Evolutionary conservation across 2,888 invertebrate genomes (phyloP), one percentile per base, ranked within the genome.

Genomic region (Iphiclides podalirius): DNA sequence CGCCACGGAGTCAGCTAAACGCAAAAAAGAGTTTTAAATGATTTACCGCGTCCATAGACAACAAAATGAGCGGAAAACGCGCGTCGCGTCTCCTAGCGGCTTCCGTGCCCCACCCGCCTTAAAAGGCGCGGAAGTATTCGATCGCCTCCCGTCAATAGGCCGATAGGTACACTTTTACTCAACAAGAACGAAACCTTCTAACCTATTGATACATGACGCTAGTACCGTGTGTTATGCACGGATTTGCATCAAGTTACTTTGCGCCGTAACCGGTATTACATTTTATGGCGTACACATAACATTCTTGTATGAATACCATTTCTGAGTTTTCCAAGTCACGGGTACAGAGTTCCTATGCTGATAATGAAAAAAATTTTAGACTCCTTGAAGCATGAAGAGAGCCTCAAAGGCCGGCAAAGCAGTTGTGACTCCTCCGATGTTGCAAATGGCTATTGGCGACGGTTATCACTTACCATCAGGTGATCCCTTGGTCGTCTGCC

Each of bases 51-150:
- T n/a, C n/a, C n/a, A n/a, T n/a, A n/a, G n/a, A n/a, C n/a, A n/a
- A n/a, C n/a, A n/a, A n/a, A n/a, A n/a, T n/a, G n/a, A n/a, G n/a
- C n/a, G n/a, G n/a, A n/a, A 48, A 59, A 58, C 56, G 47, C 54
- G 13, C 53, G 23, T 39, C 9, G 28, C 35, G 52, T 53, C 64
- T 59, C 58, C 58, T 53, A 52, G 56, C 64, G 59, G 26, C 44
- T 45, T 37, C 44, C 44, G 44, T 64, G 66, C 64, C 66, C 63
- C 63, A 64, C 61, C 67, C 64, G 61, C 68, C 67, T 63, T 66
- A 64, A 58, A 54, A 53, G 61, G 53, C 48, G 53, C 60, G 57
- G 60, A 70, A 72, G 65, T 69, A 67, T 64, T 67, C 50, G 57
- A 31, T 34, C 45, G 31, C 14, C 45, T 20, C 13, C 16, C 20